Percentiles rank a stretch among this genome's conserved stretches.
Conservation (phyloP, 2,888 invertebrate species). For the Mechanitis messenoides region DNA sequence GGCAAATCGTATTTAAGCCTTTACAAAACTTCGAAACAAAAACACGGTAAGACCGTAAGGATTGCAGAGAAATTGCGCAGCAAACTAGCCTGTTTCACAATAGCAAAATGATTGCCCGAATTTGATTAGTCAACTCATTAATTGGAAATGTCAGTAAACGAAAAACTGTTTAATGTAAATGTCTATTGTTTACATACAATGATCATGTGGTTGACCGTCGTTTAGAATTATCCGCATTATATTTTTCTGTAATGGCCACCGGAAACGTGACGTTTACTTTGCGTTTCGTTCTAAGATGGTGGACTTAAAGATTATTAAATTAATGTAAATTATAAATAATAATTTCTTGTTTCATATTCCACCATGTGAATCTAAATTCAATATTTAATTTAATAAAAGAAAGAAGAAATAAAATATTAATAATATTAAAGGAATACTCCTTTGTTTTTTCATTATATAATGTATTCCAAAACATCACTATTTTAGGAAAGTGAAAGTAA, state of each 20-base stretch:
- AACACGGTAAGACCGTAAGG: conserved; percentile 62
- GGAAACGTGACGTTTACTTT: conserved; percentile 55
- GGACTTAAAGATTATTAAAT: background rate
- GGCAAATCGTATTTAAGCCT: conserved; percentile 70
- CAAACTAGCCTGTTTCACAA: conserved; percentile 43
- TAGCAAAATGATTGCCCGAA: conserved; percentile 30
- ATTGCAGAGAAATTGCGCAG: conserved; percentile 52
- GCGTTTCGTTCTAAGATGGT: conserved; percentile 15
- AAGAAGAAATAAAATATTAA: no score
- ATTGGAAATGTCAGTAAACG: conserved; percentile 30
- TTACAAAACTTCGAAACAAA: conserved; percentile 53
- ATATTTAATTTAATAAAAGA: no score
- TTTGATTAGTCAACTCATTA: conserved; percentile 25
- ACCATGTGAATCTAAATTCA: no score
- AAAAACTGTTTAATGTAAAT: conserved; percentile 12
- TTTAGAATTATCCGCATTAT: conserved; percentile 49
- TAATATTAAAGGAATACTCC: background rate
- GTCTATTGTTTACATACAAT: conserved; percentile 17
- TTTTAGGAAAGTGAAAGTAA: conserved; percentile 23
- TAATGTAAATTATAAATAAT: no score
- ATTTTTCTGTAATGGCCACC: conserved; percentile 61
- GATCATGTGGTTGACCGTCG: conserved; percentile 31
- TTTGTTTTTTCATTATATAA: background rate
- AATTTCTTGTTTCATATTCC: no score
- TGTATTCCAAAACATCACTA: background rate